A percentile compares a stretch with the other conserved stretches of the same genome.
Evolutionary conservation across 2,888 invertebrate species (phyloP).

Genomic region (Lomographa bimaculata): DNA sequence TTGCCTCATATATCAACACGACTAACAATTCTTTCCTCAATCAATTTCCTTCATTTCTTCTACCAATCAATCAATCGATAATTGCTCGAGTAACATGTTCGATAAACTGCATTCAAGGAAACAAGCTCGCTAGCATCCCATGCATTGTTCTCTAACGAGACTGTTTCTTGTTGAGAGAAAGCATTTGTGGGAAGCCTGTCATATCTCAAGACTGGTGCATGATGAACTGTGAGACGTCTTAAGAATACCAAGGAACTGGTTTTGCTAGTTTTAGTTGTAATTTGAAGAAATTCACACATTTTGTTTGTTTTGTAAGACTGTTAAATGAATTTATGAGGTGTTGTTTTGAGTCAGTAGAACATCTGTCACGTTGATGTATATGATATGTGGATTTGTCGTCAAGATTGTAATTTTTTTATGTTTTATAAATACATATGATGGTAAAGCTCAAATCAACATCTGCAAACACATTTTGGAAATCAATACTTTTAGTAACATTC

Average conservation of each 20-base stretch:
- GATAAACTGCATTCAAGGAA: constrained; percentile 23
- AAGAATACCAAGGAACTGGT: constrained; percentile 11
- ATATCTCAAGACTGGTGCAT: constrained; percentile 2
- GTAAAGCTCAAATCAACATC: too few relatives aligned
- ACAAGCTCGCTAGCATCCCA: constrained; percentile 23
- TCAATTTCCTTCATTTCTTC: constrained; percentile 12
- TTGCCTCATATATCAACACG: too few relatives aligned
- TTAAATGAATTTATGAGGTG: too few relatives aligned
- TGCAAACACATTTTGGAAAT: too few relatives aligned
- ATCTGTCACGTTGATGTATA: too few relatives aligned
- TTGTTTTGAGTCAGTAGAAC: too few relatives aligned
- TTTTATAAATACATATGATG: too few relatives aligned
- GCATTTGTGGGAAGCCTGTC: constrained; percentile 22
- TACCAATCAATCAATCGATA: constrained; percentile 13
- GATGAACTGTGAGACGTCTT: constrained; percentile 10
- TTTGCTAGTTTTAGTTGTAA: constrained; percentile 3
- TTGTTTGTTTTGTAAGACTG: too few relatives aligned
- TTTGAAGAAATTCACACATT: too few relatives aligned
- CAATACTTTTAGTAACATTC: too few relatives aligned
- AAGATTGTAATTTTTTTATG: too few relatives aligned
- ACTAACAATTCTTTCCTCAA: constrained; percentile 3
- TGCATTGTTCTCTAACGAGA: constrained; percentile 24
- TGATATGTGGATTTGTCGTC: too few relatives aligned
- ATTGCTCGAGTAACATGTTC: constrained; percentile 12
- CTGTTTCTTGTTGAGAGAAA: constrained; percentile 30